phyloP scores from a whole-genome alignment of 2,888 invertebrate species.

The Aphodius granarius region DNA sequence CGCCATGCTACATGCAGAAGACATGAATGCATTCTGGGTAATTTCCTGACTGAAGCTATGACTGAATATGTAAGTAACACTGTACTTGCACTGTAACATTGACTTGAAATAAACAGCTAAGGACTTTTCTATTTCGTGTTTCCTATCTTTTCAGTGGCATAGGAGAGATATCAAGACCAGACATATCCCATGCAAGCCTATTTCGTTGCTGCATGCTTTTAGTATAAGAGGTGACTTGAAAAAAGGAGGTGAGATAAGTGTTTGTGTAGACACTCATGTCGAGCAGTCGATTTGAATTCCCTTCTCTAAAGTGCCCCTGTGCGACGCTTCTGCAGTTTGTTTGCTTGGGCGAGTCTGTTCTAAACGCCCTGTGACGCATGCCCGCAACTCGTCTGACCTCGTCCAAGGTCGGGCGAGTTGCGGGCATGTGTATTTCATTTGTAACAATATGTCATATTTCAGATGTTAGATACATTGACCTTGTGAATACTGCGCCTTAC shows the following conservation, averaged over 20 bases:
- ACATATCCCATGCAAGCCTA: background rate
- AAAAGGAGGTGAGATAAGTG: constrained; percentile 59
- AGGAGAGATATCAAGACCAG: background rate
- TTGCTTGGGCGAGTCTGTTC: too few species aligned
- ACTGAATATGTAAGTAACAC: background rate
- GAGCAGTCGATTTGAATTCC: too few species aligned
- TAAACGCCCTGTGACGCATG: too few species aligned
- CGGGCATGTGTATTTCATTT: too few species aligned
- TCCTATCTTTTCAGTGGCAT: background rate
- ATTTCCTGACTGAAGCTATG: constrained; percentile 16
- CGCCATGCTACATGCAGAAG: background rate
- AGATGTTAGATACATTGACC: constrained; percentile 72
- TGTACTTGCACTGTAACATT: too few species aligned
- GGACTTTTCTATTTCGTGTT: too few species aligned
- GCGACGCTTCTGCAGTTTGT: too few species aligned
- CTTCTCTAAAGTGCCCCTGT: too few species aligned
- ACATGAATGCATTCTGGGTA: constrained; percentile 10
- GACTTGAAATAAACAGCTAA: too few species aligned
- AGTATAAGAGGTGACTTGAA: constrained; percentile 67
- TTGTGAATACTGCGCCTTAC: constrained; percentile 74
- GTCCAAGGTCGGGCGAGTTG: too few species aligned
- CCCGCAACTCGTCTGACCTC: too few species aligned
- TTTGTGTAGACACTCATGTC: too few species aligned
- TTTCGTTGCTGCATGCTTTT: background rate
- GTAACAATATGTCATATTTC: constrained; percentile 41